phyloP scores from a whole-genome alignment of 2,888 invertebrate genomes.

The Lymantria dispar region DNA sequence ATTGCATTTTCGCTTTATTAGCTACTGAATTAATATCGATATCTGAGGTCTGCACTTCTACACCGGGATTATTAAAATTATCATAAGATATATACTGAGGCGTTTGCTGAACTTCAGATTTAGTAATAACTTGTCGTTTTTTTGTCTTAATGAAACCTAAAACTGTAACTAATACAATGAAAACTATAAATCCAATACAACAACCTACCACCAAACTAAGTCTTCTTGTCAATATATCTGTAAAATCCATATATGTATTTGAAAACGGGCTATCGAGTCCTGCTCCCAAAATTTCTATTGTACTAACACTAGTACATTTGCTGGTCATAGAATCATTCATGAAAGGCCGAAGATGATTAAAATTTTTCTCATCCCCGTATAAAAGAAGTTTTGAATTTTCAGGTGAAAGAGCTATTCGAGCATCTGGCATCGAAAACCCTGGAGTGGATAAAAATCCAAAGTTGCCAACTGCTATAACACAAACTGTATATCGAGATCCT shows the following conservation, averaged over 20 bases:
- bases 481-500: slow-evolving; percentile 92
- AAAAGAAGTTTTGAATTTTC: slow-evolving; percentile 59
- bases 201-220: slow-evolving; percentile 93
- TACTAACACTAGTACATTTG: slow-evolving; percentile 89
- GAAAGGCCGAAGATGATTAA: slow-evolving; percentile 58
- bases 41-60: slow-evolving; percentile 67
- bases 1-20: slow-evolving; percentile 63
- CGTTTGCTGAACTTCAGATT: slow-evolving; percentile 86
- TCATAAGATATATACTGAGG: slow-evolving; percentile 92
- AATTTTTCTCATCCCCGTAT: slow-evolving; percentile 84
- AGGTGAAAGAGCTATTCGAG: slow-evolving; percentile 70
- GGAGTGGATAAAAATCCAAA: slow-evolving; percentile 69
- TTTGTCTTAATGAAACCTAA: slow-evolving; percentile 93
- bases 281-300: slow-evolving; percentile 87
- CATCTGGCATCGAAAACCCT: slow-evolving; percentile 72
- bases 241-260: slow-evolving; percentile 86
- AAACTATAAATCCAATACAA: slow-evolving; percentile 92
- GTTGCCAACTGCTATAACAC: slow-evolving; percentile 93
- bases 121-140: slow-evolving; percentile 89
- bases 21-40: slow-evolving; percentile 74
- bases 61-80: slow-evolving; percentile 66
- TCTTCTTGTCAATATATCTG: slow-evolving; percentile 90
- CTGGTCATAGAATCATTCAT: slow-evolving; percentile 87
- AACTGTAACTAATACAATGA: slow-evolving; percentile 91
- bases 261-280: slow-evolving; percentile 80